Evolutionary conservation across 2,113 vertebrate genomes (phyloP).

Genomic region (Callocephalon fimbriatum): DNA sequence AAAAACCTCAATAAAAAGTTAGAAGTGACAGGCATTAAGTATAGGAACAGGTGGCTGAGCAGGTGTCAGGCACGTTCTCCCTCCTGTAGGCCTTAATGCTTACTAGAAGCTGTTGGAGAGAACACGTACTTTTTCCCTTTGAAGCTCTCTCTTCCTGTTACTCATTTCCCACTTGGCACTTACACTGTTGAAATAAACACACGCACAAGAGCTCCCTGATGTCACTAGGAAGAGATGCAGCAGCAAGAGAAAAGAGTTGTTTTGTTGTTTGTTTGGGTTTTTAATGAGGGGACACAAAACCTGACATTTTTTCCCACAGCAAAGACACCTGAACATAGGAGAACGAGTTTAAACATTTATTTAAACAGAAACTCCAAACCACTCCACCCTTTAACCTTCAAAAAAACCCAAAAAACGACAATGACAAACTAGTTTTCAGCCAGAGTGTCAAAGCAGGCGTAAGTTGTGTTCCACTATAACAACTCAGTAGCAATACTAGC

Average conservation of each 20-base stretch:
- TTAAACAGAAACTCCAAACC: conserved; percentile 83
- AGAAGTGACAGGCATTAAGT: neutral
- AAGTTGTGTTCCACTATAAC: conserved; percentile 68
- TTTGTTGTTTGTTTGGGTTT: neutral
- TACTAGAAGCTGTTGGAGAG: neutral
- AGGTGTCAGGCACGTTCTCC: neutral
- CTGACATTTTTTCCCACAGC: neutral
- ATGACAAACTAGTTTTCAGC: conserved; percentile 75
- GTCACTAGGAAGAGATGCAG: neutral
- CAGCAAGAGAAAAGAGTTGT: neutral
- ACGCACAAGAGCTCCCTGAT: neutral
- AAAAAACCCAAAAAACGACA: conserved; percentile 32
- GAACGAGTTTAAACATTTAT: conserved; percentile 78
- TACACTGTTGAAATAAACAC: conserved; percentile 17
- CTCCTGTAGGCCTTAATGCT: neutral
- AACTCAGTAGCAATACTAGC: conserved; percentile 71
- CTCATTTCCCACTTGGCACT: conserved; percentile 33
- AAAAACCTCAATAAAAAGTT: neutral
- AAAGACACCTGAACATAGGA: neutral
- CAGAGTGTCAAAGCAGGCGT: conserved; percentile 69
- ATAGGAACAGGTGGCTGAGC: neutral
- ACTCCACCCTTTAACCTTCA: conserved; percentile 78
- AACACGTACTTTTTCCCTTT: conserved; percentile 1
- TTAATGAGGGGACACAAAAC: neutral
- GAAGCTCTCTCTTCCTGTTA: neutral